Evolutionary conservation across 2,888 invertebrate genomes (phyloP).

Genomic region (Mythimna ferrago): DNA sequence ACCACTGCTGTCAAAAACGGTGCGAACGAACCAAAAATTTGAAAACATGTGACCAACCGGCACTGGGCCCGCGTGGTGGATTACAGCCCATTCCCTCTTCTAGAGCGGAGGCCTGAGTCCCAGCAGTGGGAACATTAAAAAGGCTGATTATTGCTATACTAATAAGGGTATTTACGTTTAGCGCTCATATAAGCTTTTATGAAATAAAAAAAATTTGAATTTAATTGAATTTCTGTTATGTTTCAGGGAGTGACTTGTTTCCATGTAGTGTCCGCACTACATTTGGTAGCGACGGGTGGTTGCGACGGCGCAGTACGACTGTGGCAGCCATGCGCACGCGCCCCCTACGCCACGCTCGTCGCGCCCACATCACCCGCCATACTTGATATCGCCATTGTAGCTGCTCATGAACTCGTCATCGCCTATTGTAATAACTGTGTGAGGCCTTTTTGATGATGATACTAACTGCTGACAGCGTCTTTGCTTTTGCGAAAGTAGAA

Average conservation of each 20-base stretch:
- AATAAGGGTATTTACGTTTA: too few relatives aligned
- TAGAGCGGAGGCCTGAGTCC: too few relatives aligned
- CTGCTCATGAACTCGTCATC: constrained; percentile 84
- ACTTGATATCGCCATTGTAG: constrained; percentile 89
- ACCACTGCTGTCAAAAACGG: too few relatives aligned
- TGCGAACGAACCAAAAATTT: too few relatives aligned
- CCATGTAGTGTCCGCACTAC: constrained; percentile 84
- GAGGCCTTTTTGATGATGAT: constrained; percentile 64
- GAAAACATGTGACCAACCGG: too few relatives aligned
- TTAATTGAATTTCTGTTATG: neutral
- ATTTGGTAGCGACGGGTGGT: constrained; percentile 90
- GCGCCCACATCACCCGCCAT: constrained; percentile 76
- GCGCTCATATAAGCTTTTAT: too few relatives aligned
- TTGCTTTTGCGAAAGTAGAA: too few relatives aligned
- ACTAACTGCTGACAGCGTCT: neutral
- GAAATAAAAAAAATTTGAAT: too few relatives aligned
- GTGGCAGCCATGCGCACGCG: constrained; percentile 87
- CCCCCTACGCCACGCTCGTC: constrained; percentile 73
- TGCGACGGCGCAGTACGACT: constrained; percentile 89
- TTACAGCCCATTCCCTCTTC: too few relatives aligned
- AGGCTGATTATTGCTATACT: too few relatives aligned
- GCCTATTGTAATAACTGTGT: constrained; percentile 91
- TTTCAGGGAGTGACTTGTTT: constrained; percentile 91
- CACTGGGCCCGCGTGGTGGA: too few relatives aligned
- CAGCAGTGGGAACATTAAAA: too few relatives aligned